These are phyloP conservation scores for Lepeophtheirus salmonis DNA, from an alignment of 1,140 invertebrate species.

Conservation along the genomic window DNA sequence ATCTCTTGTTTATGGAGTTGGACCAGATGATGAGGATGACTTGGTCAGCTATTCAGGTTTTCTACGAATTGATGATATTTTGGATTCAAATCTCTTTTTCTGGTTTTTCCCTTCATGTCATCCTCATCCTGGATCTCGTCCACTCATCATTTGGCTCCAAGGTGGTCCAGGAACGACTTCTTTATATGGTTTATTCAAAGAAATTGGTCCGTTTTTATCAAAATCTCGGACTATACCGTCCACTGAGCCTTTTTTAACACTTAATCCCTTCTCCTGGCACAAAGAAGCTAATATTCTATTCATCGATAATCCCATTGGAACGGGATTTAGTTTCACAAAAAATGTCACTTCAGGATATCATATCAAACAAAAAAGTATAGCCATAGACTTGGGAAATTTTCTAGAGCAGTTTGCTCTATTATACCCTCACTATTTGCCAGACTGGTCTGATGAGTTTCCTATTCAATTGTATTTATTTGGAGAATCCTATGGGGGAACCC, in stretches of 20 bases:
- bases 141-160: slow-evolving; percentile 38
- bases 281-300: slow-evolving; percentile 51
- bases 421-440: neutral
- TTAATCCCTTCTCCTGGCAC: slow-evolving; percentile 43
- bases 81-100: slow-evolving; percentile 64
- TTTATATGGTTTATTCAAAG: slow-evolving; percentile 54
- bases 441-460: neutral
- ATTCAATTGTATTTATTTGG: slow-evolving; percentile 31
- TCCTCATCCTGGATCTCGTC: slow-evolving; percentile 30
- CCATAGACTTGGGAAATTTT: neutral
- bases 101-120: slow-evolving; percentile 62
- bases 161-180: slow-evolving; percentile 59
- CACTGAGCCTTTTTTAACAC: neutral
- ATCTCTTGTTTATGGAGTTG: neutral
- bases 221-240: slow-evolving; percentile 31
- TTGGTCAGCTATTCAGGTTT: slow-evolving; percentile 42
- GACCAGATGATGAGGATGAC: neutral
- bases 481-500: slow-evolving; percentile 25
- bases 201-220: slow-evolving; percentile 52
- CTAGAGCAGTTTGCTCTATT: neutral
- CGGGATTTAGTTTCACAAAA: slow-evolving; percentile 29
- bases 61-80: slow-evolving; percentile 50
- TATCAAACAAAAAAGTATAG: neutral
- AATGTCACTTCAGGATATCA: slow-evolving; percentile 15
- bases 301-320: slow-evolving; percentile 69